A percentile compares a stretch with the other conserved stretches of the same genome.
Conservation (phyloP, 2,113 vertebrate genomes). For the rat (Rattus norvegicus) region DNA sequence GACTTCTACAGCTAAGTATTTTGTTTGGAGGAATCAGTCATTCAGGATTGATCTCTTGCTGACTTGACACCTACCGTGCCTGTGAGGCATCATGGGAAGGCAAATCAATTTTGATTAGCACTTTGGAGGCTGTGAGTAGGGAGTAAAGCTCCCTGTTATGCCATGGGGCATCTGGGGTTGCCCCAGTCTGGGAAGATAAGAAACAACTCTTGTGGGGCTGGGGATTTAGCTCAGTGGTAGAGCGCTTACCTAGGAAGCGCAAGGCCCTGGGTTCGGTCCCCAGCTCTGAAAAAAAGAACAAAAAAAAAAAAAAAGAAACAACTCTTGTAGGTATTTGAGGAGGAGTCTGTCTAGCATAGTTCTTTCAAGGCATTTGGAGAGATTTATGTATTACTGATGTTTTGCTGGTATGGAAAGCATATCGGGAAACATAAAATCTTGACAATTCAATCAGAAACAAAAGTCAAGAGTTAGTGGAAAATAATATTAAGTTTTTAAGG, state of each 20-base stretch:
- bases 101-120: not conserved
- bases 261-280: too few relatives aligned
- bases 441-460: not conserved
- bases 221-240: too few relatives aligned
- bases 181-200: not conserved
- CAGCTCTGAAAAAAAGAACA: too few relatives aligned
- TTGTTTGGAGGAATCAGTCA: not conserved
- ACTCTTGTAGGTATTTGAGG: not conserved
- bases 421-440: slow-evolving; percentile 37
- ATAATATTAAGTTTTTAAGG: slow-evolving; percentile 24
- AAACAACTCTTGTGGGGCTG: not conserved
- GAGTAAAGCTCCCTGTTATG: not conserved
- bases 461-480: slow-evolving; percentile 37
- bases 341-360: not conserved
- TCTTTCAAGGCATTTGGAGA: not conserved
- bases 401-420: not conserved
- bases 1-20: not conserved
- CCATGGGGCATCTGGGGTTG: not conserved
- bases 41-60: not conserved
- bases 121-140: not conserved
- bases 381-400: not conserved
- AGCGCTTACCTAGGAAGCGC: too few relatives aligned
- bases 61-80: not conserved
- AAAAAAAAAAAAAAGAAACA: too few relatives aligned
- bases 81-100: not conserved